A percentile compares a stretch with the other conserved stretches of the same genome.
phyloP scores from a whole-genome alignment of 64 coral and sea anemone species.

The Pocillopora verrucosa region DNA sequence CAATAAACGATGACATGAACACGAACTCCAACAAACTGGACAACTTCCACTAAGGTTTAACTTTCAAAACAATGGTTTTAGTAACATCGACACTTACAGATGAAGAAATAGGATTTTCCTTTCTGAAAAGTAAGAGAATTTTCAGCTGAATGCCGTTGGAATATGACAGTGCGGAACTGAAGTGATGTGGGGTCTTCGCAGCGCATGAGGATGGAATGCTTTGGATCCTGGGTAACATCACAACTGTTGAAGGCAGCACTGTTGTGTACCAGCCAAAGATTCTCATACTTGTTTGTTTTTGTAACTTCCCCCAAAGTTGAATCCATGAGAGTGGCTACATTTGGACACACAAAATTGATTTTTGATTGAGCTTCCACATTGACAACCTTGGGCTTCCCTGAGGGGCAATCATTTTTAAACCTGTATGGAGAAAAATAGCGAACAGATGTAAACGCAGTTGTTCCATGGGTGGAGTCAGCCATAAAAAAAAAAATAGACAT shows the following conservation, averaged over 20 bases:
- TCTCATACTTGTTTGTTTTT: conserved; percentile 21
- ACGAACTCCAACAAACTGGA: too few species aligned
- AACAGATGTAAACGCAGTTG: background rate
- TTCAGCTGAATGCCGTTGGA: background rate
- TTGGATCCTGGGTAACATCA: background rate
- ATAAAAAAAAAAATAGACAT: too few species aligned
- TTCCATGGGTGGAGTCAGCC: too few species aligned
- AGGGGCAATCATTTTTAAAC: background rate
- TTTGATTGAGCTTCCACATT: background rate
- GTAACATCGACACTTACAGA: background rate
- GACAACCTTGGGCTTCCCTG: background rate
- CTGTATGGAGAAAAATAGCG: background rate
- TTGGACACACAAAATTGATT: conserved; percentile 32
- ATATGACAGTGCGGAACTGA: background rate
- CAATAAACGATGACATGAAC: too few species aligned
- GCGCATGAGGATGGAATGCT: background rate
- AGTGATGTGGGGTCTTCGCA: background rate
- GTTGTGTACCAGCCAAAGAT: conserved; percentile 7
- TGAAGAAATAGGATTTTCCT: conserved; percentile 6
- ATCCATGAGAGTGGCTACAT: background rate
- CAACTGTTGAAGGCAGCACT: background rate
- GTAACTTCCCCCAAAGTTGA: background rate
- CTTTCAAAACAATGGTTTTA: background rate
- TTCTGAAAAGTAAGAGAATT: background rate
- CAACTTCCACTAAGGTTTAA: background rate